phyloP scores from a whole-genome alignment of 2,888 invertebrate genomes.

The Campopleginae sp. region DNA sequence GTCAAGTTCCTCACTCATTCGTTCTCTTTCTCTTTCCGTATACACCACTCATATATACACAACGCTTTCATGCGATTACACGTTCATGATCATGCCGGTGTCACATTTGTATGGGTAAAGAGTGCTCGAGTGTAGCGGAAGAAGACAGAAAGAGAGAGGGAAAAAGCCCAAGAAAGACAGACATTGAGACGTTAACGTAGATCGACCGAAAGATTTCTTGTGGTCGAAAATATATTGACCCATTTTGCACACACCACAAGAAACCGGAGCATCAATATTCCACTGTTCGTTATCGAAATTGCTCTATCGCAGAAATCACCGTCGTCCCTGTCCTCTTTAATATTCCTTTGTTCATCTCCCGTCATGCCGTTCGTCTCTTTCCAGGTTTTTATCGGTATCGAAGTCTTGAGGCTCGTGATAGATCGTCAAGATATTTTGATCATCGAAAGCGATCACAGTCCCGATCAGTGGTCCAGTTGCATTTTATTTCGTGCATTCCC shows the following conservation, averaged over 20 bases:
- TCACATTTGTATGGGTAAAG: conserved; percentile 34
- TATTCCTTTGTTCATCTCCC: not conserved
- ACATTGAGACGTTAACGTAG: conserved; percentile 48
- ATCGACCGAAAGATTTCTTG: conserved; percentile 73
- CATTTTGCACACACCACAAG: conserved; percentile 24
- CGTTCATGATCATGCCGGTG: conserved; percentile 30
- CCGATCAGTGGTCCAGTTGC: not conserved
- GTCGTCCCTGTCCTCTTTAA: not conserved
- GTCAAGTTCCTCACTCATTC: conserved; percentile 36
- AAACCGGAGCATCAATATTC: conserved; percentile 36
- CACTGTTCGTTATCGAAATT: conserved; percentile 37
- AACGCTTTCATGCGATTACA: conserved; percentile 2
- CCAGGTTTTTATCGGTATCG: not conserved
- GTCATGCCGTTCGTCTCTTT: not conserved
- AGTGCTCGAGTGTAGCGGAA: conserved; percentile 35
- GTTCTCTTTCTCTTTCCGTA: conserved; percentile 14
- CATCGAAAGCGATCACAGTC: not conserved
- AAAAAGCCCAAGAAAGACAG: conserved; percentile 66
- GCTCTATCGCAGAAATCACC: conserved; percentile 33
- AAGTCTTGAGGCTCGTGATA: not conserved
- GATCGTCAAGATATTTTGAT: not conserved
- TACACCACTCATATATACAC: conserved; percentile 32
- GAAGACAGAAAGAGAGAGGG: conserved; percentile 36
- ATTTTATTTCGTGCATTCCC: not conserved
- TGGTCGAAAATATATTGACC: conserved; percentile 70